phyloP scores from a whole-genome alignment of 2,113 vertebrate genomes.

The Pangasianodon hypophthalmus region DNA sequence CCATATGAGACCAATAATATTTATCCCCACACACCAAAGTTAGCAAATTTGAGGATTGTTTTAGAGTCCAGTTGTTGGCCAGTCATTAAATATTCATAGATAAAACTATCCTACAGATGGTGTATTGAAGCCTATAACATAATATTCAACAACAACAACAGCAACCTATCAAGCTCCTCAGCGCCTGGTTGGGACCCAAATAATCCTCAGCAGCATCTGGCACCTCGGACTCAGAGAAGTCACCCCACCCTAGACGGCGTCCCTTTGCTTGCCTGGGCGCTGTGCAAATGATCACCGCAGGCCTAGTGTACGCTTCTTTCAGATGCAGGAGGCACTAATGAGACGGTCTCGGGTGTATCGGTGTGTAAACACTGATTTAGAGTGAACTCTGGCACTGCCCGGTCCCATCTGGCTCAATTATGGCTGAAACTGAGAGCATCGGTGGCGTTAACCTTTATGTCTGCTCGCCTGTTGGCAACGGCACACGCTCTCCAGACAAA shows the following conservation, averaged over 20 bases:
- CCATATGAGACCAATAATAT: background rate
- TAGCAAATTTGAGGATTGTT: background rate
- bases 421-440: slow-evolving; percentile 74
- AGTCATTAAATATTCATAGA: slow-evolving; percentile 11
- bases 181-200: slow-evolving; percentile 15
- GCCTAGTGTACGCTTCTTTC: slow-evolving; percentile 17
- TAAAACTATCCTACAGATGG: slow-evolving; percentile 13
- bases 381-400: slow-evolving; percentile 75
- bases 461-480: slow-evolving; percentile 66
- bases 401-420: slow-evolving; percentile 85
- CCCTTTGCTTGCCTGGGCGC: slow-evolving; percentile 19
- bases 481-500: slow-evolving; percentile 68
- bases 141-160: slow-evolving; percentile 10
- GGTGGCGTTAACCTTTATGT: slow-evolving; percentile 71
- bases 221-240: slow-evolving; percentile 19
- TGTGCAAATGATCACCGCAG: slow-evolving; percentile 25
- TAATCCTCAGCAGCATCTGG: slow-evolving; percentile 47
- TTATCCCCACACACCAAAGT: background rate
- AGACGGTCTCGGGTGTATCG: slow-evolving; percentile 68
- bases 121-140: slow-evolving; percentile 21
- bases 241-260: slow-evolving; percentile 9
- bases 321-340: slow-evolving; percentile 66
- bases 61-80: background rate
- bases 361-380: slow-evolving; percentile 74
- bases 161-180: slow-evolving; percentile 31